Conservation (phyloP, 2,797 vertebrate genomes). For the Agapornis canus region DNA sequence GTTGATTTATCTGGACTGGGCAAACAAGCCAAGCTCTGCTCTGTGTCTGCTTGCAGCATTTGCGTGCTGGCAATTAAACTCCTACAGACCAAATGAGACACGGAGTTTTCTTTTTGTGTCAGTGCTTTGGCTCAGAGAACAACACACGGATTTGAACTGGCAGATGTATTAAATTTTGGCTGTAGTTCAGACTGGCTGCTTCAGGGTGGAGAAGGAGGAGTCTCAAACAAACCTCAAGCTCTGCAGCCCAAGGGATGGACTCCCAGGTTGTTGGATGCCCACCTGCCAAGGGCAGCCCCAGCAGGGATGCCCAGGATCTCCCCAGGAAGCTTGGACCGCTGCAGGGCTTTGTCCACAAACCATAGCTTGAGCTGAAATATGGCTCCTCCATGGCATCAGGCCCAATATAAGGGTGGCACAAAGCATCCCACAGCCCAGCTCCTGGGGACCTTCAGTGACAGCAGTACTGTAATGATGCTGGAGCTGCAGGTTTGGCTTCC, state of each 20-base stretch:
- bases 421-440: not conserved
- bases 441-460: not conserved
- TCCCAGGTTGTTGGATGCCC: not conserved
- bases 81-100: not conserved
- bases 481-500: not conserved
- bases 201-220: not conserved
- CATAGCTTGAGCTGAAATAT: not conserved
- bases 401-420: not conserved
- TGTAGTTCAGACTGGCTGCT: not conserved
- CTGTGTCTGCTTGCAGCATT: not conserved
- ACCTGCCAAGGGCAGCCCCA: not conserved
- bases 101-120: not conserved
- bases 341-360: fast-evolving
- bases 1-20: not conserved
- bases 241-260: fast-evolving
- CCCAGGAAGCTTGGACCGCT: fast-evolving
- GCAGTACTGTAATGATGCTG: fast-evolving
- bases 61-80: not conserved
- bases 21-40: not conserved
- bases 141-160: not conserved
- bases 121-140: not conserved
- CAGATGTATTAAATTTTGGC: not conserved
- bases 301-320: not conserved
- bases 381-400: not conserved
- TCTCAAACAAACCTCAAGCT: not conserved